A percentile compares a stretch with the other conserved stretches of the same genome.
Conservation (phyloP, 2,113 vertebrate species). For the Garra rufa region DNA sequence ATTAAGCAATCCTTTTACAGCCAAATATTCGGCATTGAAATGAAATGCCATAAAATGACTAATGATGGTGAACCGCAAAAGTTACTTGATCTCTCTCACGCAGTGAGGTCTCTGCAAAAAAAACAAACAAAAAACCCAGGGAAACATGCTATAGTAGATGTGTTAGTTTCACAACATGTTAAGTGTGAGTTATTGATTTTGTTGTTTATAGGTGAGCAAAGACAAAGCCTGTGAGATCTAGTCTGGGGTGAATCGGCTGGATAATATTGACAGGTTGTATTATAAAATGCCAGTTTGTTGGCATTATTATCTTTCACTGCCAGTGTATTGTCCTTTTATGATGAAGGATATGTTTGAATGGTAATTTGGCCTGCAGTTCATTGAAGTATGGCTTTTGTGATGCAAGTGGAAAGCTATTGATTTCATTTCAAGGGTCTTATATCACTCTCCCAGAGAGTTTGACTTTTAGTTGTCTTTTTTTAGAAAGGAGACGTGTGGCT, state of each 20-base stretch:
- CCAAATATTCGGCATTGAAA: conserved; percentile 39
- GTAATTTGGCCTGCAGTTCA: conserved; percentile 34
- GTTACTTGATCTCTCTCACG: conserved; percentile 9
- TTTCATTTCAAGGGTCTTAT: conserved; percentile 44
- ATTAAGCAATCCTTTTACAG: conserved; percentile 31
- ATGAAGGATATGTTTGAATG: conserved; percentile 45
- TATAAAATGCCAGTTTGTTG: conserved; percentile 23
- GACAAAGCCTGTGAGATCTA: not conserved
- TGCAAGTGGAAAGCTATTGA: conserved; percentile 36
- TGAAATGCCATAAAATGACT: conserved; percentile 32
- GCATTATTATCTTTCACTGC: conserved; percentile 30
- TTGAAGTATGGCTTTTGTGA: conserved; percentile 32
- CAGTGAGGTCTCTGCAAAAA: not conserved
- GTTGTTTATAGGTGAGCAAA: conserved; percentile 35
- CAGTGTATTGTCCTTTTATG: conserved; percentile 35
- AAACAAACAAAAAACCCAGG: not conserved
- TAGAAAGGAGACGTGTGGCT: not conserved
- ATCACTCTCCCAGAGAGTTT: conserved; percentile 21
- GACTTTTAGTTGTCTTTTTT: conserved; percentile 5
- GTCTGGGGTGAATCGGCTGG: not conserved
- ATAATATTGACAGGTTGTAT: conserved; percentile 4
- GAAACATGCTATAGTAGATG: not conserved
- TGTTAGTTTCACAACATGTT: not conserved
- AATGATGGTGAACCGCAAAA: conserved; percentile 28
- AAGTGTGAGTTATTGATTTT: conserved; percentile 7